phyloP scores from a whole-genome alignment of 2,888 invertebrate species.

The Dicyrtoma fusca region DNA sequence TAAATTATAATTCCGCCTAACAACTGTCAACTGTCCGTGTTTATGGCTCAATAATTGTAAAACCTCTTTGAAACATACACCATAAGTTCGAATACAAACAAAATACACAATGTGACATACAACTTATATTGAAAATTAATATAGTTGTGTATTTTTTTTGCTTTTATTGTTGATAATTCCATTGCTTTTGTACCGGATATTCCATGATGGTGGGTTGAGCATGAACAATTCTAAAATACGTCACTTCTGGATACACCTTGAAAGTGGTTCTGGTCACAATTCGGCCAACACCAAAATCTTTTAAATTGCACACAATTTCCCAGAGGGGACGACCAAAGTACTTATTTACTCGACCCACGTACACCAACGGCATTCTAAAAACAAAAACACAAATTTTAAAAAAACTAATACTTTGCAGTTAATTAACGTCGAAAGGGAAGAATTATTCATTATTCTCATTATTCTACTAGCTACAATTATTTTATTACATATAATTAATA shows the following conservation, averaged over 20 bases:
- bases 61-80: too few relatives aligned
- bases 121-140: background rate
- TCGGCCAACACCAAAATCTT: conserved; percentile 52
- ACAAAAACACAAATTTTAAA: too few relatives aligned
- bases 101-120: background rate
- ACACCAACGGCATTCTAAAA: conserved; percentile 43
- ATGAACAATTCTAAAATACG: conserved; percentile 30
- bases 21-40: too few relatives aligned
- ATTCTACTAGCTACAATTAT: background rate
- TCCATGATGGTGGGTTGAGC: conserved; percentile 32
- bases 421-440: background rate
- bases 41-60: too few relatives aligned
- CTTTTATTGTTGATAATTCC: too few relatives aligned
- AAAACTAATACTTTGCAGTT: too few relatives aligned
- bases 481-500: too few relatives aligned
- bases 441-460: background rate
- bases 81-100: background rate
- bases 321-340: conserved; percentile 51
- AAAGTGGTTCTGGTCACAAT: conserved; percentile 34
- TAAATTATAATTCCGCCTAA: too few relatives aligned
- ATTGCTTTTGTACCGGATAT: conserved; percentile 32
- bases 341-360: conserved; percentile 44
- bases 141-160: too few relatives aligned
- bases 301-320: conserved; percentile 55
- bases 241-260: conserved; percentile 32